A percentile compares a stretch with the other conserved stretches of the same genome.
Evolutionary conservation across 2,888 invertebrate genomes (phyloP).

Genomic region (Rotaria macrura): DNA sequence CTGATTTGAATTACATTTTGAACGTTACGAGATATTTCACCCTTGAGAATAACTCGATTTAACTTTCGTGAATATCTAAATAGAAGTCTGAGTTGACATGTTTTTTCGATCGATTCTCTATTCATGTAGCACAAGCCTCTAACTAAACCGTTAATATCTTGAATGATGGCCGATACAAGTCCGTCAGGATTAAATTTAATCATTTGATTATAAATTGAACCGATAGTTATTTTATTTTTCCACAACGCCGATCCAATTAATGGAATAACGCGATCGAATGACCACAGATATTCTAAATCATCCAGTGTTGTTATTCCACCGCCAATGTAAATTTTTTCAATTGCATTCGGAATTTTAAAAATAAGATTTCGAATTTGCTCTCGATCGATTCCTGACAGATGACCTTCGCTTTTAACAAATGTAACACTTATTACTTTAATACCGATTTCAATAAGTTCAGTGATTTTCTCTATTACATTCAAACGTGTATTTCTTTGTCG

Average conservation of each 20-base stretch:
- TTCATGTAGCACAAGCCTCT: slow-evolving; percentile 6
- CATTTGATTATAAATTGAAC: background rate
- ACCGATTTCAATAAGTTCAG: background rate
- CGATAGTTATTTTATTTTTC: background rate
- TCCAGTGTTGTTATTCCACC: background rate
- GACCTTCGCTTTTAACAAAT: background rate
- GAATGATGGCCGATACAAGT: background rate
- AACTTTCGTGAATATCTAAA: background rate
- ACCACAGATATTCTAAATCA: slow-evolving; percentile 1
- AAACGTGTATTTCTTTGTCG: background rate
- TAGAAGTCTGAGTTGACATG: background rate
- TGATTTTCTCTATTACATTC: background rate
- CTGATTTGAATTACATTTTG: background rate
- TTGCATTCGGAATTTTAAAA: background rate
- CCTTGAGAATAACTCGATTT: background rate
- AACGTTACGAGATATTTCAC: background rate
- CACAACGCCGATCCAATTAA: background rate
- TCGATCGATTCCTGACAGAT: background rate
- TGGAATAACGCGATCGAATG: background rate
- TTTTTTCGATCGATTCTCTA: background rate
- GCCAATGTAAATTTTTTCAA: background rate
- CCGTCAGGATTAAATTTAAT: background rate
- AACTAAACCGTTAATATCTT: background rate
- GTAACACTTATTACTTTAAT: background rate
- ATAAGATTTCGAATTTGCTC: background rate